These are phyloP conservation scores for Pristionchus pacificus DNA, from an alignment of 1,140 invertebrate genomes.

Conservation along the genomic window DNA sequence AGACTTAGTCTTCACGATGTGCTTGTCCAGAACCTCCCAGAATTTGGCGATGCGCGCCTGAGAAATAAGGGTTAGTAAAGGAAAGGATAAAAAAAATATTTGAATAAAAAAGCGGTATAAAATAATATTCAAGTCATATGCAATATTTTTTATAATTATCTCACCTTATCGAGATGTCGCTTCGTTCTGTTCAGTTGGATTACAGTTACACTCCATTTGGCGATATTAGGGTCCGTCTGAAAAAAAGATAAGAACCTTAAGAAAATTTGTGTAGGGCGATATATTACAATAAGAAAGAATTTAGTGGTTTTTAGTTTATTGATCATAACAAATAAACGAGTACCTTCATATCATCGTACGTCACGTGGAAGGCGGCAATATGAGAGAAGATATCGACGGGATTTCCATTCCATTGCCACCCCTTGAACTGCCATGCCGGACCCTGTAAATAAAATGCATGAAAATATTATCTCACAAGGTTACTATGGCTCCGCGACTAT, in stretches of 20 bases:
- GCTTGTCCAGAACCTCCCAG: slow-evolving; percentile 93
- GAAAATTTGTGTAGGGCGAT: background rate
- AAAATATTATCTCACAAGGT: too few relatives aligned
- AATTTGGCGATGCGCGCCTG: slow-evolving; percentile 82
- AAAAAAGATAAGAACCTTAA: background rate
- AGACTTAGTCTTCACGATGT: slow-evolving; percentile 86
- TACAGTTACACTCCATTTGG: slow-evolving; percentile 88
- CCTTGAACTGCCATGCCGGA: slow-evolving; percentile 99
- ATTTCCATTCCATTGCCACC: slow-evolving; percentile 96
- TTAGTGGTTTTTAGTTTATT: background rate
- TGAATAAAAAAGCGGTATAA: too few relatives aligned
- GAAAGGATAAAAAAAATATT: too few relatives aligned
- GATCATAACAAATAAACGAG: background rate
- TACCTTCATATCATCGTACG: slow-evolving; percentile 84
- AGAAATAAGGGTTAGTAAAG: too few relatives aligned
- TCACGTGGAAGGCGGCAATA: slow-evolving; percentile 93
- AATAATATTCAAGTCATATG: too few relatives aligned
- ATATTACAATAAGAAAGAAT: background rate
- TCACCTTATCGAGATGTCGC: slow-evolving; percentile 80
- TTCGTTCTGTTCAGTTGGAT: slow-evolving; percentile 84
- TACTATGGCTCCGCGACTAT: too few relatives aligned
- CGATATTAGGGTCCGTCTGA: slow-evolving; percentile 79
- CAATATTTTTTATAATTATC: background rate
- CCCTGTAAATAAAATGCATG: slow-evolving; percentile 69
- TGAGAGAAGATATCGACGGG: slow-evolving; percentile 94